A percentile compares a stretch with the other conserved stretches of the same genome.
Conservation (phyloP, 2,888 invertebrate genomes). For the Salpingus planirostris region DNA sequence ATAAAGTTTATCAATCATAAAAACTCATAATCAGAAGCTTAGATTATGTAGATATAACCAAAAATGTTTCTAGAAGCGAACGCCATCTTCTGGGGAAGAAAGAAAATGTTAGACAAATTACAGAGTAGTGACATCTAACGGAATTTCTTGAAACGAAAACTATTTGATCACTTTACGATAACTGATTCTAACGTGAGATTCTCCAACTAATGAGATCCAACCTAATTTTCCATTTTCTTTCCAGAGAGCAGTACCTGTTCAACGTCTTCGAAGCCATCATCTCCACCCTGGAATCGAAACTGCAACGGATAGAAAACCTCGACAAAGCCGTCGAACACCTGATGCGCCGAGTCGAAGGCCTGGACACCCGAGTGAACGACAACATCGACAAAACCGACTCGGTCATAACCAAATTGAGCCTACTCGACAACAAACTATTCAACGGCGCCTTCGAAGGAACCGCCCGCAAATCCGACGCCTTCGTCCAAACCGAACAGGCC, state of each 20-base stretch:
- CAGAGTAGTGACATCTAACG: too few relatives aligned
- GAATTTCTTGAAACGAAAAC: too few relatives aligned
- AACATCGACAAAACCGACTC: constrained; percentile 80
- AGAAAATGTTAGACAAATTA: too few relatives aligned
- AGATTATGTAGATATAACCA: too few relatives aligned
- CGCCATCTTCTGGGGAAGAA: too few relatives aligned
- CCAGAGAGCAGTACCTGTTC: constrained; percentile 79
- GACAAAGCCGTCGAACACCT: constrained; percentile 82
- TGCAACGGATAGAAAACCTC: constrained; percentile 78
- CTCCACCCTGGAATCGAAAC: constrained; percentile 77
- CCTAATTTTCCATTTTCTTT: constrained; percentile 40
- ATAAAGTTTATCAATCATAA: too few relatives aligned
- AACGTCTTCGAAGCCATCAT: constrained; percentile 86
- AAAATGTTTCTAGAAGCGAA: too few relatives aligned
- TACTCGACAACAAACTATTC: constrained; percentile 66
- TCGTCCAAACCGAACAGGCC: constrained; percentile 39
- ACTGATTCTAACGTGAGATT: too few relatives aligned
- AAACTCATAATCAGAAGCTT: too few relatives aligned
- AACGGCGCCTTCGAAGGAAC: constrained; percentile 21
- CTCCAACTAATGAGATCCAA: too few relatives aligned
- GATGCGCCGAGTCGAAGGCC: constrained; percentile 73
- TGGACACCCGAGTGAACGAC: constrained; percentile 73
- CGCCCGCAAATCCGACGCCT: constrained; percentile 10
- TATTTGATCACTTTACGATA: too few relatives aligned
- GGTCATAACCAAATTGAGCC: constrained; percentile 67